Evolutionary conservation across 2,888 invertebrate genomes (phyloP).

Genomic region (Lissonota sp.): DNA sequence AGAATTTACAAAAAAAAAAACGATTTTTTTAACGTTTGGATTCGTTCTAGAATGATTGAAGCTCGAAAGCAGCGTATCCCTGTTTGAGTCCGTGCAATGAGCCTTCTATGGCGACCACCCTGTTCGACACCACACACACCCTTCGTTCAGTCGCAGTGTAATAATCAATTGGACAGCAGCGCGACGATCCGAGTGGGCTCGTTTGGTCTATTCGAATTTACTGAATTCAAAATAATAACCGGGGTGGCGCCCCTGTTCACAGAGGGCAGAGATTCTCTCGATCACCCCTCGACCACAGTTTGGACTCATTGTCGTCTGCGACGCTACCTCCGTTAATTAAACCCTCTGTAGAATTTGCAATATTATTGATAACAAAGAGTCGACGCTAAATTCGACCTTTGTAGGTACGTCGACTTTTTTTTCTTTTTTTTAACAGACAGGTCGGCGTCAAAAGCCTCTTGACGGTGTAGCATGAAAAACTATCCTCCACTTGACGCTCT

Average conservation of each 20-base stretch:
- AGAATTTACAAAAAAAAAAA: too few species aligned
- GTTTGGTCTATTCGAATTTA: slow-evolving; percentile 78
- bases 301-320: slow-evolving; percentile 16
- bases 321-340: slow-evolving; percentile 13
- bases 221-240: slow-evolving; percentile 82
- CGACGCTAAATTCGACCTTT: slow-evolving; percentile 11
- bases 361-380: slow-evolving; percentile 34
- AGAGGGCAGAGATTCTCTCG: not conserved
- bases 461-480: slow-evolving; percentile 53
- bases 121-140: not conserved
- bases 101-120: slow-evolving; percentile 23
- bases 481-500: slow-evolving; percentile 52
- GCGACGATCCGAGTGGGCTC: slow-evolving; percentile 51
- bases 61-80: too few species aligned
- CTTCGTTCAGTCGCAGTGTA: slow-evolving; percentile 59
- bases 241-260: slow-evolving; percentile 18
- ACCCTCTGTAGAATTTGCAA: slow-evolving; percentile 8
- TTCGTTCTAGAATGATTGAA: too few species aligned
- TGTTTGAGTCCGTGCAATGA: too few species aligned
- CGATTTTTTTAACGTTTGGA: too few species aligned
- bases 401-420: not conserved
- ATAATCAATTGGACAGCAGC: slow-evolving; percentile 80
- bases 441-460: slow-evolving; percentile 58
- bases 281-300: slow-evolving; percentile 29
- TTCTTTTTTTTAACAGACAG: slow-evolving; percentile 7